Base-by-base conservation (phyloP, 2,113 vertebrate genomes). In the Canis aureus region DNA sequence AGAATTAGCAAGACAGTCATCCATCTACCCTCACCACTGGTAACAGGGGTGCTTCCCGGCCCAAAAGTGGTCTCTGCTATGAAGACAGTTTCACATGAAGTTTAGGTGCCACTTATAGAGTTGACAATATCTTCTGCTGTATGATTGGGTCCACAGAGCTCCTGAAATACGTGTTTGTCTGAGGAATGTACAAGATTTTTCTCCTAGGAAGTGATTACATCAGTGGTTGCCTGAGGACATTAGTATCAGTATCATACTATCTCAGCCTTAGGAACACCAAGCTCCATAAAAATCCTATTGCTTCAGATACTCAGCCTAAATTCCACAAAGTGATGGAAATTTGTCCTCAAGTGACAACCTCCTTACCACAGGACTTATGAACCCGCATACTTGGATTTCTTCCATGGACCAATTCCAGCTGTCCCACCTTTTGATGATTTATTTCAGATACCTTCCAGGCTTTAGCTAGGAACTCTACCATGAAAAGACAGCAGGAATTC, bases 401-500 rank as follows among this genome's bases (percentile, higher is more conserved):
- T 97, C 97, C 97, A 94, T 91, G 90, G 94, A 94, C 95, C 79
- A 64, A 80, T 97, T 96, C 96, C 93, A 96, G 80, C 95, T 96
- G 97, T 96, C 96, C 94, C 86, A 95, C 84, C 95, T 96, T 96
- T 94, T 93, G 94, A 94, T 96, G 95, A 97, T 96, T 97, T 98
- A 97, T 96, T 97, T 93, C 94, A 35, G 84, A 94, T 78, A 95
- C 96, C 94, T 97, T 91, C 93, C 95, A 96, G 97, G 84, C 95
- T 97, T 97, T 95, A 90, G 94, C 94, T 89, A 96, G 91, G 96
- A 98, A 96, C 90, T 97, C 88, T 96, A 96, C 97, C 94, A 95
- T 85, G 96, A 96, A 97, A 96, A 97, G 95, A 92, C 90, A 92
- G 94, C 91, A 94, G 95, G 97, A 94, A 96, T 97, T 20, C 92